These are phyloP conservation scores for Macrosteles quadrilineatus DNA, from an alignment of 1,140 invertebrate genomes.

Conservation along the genomic window DNA sequence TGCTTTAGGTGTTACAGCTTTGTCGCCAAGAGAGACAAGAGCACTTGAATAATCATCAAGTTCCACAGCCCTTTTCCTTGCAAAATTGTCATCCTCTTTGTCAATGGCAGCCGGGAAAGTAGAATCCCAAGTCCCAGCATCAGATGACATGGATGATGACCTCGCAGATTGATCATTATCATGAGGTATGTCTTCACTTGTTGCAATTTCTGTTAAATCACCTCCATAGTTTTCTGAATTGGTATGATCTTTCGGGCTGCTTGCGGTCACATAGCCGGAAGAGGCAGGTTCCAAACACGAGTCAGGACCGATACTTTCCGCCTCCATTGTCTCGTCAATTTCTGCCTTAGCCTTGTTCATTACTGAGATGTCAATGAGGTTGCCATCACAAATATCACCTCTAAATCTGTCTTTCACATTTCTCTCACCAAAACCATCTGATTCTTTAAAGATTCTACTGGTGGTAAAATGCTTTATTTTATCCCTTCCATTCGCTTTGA, in stretches of 20 bases:
- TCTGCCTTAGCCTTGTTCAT: conserved; percentile 11
- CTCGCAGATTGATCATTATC: conserved; percentile 64
- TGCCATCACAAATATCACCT: background rate
- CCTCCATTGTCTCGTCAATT: conserved; percentile 34
- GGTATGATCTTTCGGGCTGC: conserved; percentile 53
- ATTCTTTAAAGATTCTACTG: background rate
- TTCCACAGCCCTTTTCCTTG: background rate
- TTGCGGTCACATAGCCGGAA: conserved; percentile 49
- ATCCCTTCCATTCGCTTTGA: background rate
- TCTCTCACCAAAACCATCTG: background rate
- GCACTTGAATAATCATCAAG: conserved; percentile 13
- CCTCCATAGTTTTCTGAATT: conserved; percentile 52
- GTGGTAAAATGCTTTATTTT: background rate
- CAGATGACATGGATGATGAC: conserved; percentile 60
- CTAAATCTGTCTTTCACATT: background rate
- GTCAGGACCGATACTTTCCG: conserved; percentile 25
- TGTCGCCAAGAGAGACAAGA: no score
- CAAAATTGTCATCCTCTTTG: background rate
- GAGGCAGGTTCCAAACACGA: conserved; percentile 33
- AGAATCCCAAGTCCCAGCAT: conserved; percentile 62
- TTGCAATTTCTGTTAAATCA: conserved; percentile 53
- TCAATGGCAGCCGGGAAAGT: conserved; percentile 26
- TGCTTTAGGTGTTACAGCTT: no score
- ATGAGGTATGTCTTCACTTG: conserved; percentile 68
- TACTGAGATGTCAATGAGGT: conserved; percentile 19